A percentile compares a stretch with the other conserved stretches of the same genome.
Conservation (phyloP, 2,113 vertebrate species). For the Muscicapa adusta region DNA sequence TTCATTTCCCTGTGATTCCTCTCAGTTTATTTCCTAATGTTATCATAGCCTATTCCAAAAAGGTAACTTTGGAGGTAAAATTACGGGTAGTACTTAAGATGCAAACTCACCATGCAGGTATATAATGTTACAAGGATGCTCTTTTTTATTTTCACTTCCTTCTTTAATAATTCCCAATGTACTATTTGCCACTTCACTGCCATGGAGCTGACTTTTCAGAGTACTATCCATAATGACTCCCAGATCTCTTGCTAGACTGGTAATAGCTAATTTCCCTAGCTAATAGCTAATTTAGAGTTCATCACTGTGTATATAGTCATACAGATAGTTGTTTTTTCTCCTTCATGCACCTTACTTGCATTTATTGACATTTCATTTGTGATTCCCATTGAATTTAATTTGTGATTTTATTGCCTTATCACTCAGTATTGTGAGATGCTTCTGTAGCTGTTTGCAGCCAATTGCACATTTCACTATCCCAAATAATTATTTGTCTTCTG, state of each 20-base stretch:
- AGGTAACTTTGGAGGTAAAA: background rate
- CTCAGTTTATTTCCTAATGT: background rate
- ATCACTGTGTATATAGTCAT: background rate
- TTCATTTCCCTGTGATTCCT: background rate
- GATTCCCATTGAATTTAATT: background rate
- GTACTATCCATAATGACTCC: background rate
- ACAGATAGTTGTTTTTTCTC: background rate
- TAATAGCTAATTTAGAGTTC: constrained; percentile 13
- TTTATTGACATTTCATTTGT: constrained; percentile 19
- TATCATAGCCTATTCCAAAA: background rate
- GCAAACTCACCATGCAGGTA: background rate
- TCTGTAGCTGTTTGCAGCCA: background rate
- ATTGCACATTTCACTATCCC: background rate
- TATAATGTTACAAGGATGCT: background rate
- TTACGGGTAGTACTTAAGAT: background rate
- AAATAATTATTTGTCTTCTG: background rate
- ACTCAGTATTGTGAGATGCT: background rate
- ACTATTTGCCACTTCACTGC: background rate
- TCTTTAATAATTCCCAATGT: background rate
- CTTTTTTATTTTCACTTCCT: background rate
- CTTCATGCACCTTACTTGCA: background rate
- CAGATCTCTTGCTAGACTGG: background rate
- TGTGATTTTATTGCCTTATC: background rate
- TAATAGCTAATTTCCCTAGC: background rate
- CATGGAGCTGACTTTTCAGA: background rate